Conservation (phyloP, 2,888 invertebrate species). For the Coenonympha glycerion region DNA sequence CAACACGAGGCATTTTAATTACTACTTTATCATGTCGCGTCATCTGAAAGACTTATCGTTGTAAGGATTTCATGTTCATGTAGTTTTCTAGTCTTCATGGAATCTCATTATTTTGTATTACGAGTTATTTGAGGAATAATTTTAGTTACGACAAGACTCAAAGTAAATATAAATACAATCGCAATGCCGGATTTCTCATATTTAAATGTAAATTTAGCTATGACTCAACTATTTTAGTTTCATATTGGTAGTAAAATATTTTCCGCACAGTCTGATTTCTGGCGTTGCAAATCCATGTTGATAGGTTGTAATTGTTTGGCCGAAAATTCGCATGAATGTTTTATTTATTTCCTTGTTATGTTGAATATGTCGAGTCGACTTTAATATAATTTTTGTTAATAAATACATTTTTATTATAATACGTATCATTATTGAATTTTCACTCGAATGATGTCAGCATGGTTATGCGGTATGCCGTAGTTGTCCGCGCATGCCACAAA, state of each 20-base stretch:
- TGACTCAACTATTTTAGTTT: not conserved
- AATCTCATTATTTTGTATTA: slow-evolving; percentile 64
- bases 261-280: slow-evolving; percentile 38
- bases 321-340: slow-evolving; percentile 71
- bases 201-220: not conserved
- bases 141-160: slow-evolving; percentile 52
- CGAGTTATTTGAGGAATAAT: slow-evolving; percentile 49
- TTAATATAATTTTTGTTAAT: slow-evolving; percentile 71
- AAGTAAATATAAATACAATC: slow-evolving; percentile 33
- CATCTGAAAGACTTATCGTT: slow-evolving; percentile 75
- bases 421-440: slow-evolving; percentile 62
- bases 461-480: slow-evolving; percentile 67
- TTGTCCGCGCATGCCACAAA: slow-evolving; percentile 67
- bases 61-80: slow-evolving; percentile 75
- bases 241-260: slow-evolving; percentile 5
- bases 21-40: slow-evolving; percentile 62
- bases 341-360: slow-evolving; percentile 63
- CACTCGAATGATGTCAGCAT: slow-evolving; percentile 74
- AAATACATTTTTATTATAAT: slow-evolving; percentile 69
- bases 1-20: slow-evolving; percentile 68
- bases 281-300: slow-evolving; percentile 59
- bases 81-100: slow-evolving; percentile 74
- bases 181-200: slow-evolving; percentile 45
- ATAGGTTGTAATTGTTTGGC: slow-evolving; percentile 66
- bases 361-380: slow-evolving; percentile 67